Evolutionary conservation across 1,140 invertebrate species (phyloP).

Genomic region (Orchesella cincta): DNA sequence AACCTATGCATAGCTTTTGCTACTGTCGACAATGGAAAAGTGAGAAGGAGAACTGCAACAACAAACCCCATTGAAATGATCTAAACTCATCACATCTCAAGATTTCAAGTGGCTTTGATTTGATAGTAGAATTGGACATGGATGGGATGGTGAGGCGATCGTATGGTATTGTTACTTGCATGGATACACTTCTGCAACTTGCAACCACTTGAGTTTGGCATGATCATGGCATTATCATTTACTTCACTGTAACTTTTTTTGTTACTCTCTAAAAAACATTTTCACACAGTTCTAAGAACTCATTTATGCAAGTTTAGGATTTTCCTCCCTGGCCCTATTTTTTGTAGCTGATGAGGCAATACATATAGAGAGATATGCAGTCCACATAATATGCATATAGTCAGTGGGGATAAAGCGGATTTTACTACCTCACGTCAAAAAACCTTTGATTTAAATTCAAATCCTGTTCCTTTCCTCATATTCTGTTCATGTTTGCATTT

Average conservation of each 20-base stretch:
- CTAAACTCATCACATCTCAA: background rate
- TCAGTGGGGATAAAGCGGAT: background rate
- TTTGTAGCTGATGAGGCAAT: background rate
- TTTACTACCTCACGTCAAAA: background rate
- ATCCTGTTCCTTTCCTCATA: too few species aligned
- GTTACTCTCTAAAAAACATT: background rate
- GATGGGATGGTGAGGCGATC: background rate
- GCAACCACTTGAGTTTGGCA: background rate
- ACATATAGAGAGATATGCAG: background rate
- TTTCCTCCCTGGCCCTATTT: background rate
- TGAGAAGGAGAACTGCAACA: too few species aligned
- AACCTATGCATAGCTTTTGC: too few species aligned
- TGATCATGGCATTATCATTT: background rate
- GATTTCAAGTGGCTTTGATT: background rate
- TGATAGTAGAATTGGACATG: background rate
- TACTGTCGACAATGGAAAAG: too few species aligned
- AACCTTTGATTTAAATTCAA: background rate
- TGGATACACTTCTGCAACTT: background rate
- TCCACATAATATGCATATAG: background rate
- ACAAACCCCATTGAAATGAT: too few species aligned
- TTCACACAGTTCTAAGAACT: background rate
- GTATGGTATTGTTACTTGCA: background rate
- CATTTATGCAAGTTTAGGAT: background rate
- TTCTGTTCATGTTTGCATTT: too few species aligned
- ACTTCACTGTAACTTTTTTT: background rate